These are phyloP conservation scores for Phalacrocorax carbo DNA, from an alignment of 2,113 vertebrate species.

Conservation along the genomic window DNA sequence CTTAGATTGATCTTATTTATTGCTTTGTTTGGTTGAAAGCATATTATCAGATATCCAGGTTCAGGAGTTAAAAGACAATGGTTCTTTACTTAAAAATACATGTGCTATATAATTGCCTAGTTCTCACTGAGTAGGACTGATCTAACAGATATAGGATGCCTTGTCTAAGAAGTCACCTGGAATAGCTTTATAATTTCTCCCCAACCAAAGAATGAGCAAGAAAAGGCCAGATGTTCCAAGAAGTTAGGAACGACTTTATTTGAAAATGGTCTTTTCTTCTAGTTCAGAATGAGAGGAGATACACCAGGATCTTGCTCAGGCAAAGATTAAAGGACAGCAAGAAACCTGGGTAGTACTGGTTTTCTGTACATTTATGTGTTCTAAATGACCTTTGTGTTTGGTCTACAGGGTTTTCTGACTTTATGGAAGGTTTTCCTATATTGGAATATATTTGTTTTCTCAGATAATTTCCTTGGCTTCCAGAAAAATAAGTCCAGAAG, in stretches of 20 bases:
- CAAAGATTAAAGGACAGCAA: background rate
- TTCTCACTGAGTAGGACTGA: background rate
- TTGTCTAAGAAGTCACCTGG: background rate
- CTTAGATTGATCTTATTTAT: background rate
- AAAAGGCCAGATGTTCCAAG: background rate
- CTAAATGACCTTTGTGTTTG: background rate
- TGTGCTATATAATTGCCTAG: background rate
- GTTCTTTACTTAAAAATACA: background rate
- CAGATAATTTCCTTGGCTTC: background rate
- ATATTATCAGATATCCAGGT: background rate
- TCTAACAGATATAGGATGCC: background rate
- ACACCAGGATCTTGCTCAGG: background rate
- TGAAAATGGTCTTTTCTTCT: background rate
- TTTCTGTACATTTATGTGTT: background rate
- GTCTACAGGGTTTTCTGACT: background rate
- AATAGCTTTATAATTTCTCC: background rate
- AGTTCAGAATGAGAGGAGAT: background rate
- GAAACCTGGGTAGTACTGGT: background rate
- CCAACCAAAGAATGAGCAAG: background rate
- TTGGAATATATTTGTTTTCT: background rate
- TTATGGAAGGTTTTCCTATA: background rate
- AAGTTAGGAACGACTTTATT: background rate
- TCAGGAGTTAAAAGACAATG: background rate
- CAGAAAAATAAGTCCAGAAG: background rate
- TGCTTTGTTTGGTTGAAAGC: background rate